A percentile compares a stretch with the other conserved stretches of the same genome.
Evolutionary conservation across 2,113 vertebrate species (phyloP).

Genomic region (Xenopus laevis): DNA sequence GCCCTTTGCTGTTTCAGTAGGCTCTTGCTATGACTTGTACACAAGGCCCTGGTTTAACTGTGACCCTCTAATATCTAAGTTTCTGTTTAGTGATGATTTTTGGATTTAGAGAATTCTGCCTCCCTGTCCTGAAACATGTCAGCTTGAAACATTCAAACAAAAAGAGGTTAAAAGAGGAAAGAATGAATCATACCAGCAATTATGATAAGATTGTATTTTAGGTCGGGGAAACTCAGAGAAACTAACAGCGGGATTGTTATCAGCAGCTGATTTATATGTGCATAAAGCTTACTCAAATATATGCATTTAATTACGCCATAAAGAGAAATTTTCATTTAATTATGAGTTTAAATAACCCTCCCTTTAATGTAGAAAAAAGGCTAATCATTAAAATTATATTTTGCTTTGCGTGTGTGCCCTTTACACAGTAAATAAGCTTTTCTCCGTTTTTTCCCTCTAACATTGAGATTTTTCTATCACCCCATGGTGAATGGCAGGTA

Average conservation of each 20-base stretch:
- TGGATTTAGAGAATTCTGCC: no score
- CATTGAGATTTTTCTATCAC: conserved; percentile 60
- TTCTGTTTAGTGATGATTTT: no score
- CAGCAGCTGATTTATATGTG: conserved; percentile 61
- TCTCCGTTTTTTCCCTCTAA: conserved; percentile 37
- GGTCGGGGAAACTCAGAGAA: neutral
- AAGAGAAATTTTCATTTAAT: conserved; percentile 60
- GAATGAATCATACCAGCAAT: no score
- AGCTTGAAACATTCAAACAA: no score
- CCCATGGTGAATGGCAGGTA: conserved; percentile 69
- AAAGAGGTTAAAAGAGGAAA: no score
- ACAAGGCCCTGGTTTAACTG: no score
- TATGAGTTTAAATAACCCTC: conserved; percentile 61
- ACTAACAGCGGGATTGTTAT: conserved; percentile 32
- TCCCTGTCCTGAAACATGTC: no score
- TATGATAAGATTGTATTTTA: no score
- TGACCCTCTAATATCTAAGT: no score
- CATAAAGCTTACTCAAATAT: conserved; percentile 53
- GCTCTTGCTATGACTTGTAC: no score
- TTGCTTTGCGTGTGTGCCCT: conserved; percentile 56
- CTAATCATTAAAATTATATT: conserved; percentile 17
- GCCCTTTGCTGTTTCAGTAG: no score
- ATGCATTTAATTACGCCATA: conserved; percentile 55
- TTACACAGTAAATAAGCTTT: conserved; percentile 53
- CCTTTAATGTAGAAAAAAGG: conserved; percentile 58